Percentiles rank a stretch among this genome's conserved stretches.
These are phyloP conservation scores for Troilus luridus DNA, from an alignment of 2,888 invertebrate species.

Conservation along the genomic window DNA sequence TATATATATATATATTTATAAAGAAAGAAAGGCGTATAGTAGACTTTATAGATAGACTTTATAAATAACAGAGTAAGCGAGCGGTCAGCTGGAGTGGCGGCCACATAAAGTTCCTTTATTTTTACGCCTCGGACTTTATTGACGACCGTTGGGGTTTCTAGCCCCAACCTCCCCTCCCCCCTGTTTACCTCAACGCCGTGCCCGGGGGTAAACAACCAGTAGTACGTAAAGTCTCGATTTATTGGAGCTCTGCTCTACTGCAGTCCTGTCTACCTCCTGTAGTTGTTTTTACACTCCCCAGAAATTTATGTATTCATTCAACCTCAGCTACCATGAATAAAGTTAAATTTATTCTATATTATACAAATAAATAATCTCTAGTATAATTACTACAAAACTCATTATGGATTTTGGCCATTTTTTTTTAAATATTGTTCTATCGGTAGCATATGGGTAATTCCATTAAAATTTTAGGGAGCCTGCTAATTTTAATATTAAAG, in stretches of 20 bases:
- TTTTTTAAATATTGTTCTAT: no score
- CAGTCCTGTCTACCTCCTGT: not conserved
- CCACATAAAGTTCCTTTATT: slow-evolving; percentile 50
- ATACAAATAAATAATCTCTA: not conserved
- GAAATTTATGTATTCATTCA: slow-evolving; percentile 36
- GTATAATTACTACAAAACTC: not conserved
- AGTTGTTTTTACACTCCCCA: slow-evolving; percentile 31
- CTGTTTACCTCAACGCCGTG: slow-evolving; percentile 45
- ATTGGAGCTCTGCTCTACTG: slow-evolving; percentile 27
- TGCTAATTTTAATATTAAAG: no score
- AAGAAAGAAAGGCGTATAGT: not conserved
- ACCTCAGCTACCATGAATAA: not conserved
- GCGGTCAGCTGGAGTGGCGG: slow-evolving; percentile 40
- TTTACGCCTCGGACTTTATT: slow-evolving; percentile 50
- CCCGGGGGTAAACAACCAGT: slow-evolving; percentile 34
- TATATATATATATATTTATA: no score
- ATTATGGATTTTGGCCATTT: no score
- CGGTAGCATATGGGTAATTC: no score
- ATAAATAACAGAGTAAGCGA: slow-evolving; percentile 11
- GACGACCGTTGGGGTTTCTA: slow-evolving; percentile 44
- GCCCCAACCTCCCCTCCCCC: slow-evolving; percentile 15
- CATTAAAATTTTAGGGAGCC: no score
- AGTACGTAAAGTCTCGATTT: slow-evolving; percentile 49
- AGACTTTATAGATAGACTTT: slow-evolving; percentile 44
- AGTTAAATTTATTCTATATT: not conserved